Evolutionary conservation across 2,113 vertebrate species (phyloP), one percentile per base, ranked within the genome.

Genomic region (Rhizomys pruinosus): DNA sequence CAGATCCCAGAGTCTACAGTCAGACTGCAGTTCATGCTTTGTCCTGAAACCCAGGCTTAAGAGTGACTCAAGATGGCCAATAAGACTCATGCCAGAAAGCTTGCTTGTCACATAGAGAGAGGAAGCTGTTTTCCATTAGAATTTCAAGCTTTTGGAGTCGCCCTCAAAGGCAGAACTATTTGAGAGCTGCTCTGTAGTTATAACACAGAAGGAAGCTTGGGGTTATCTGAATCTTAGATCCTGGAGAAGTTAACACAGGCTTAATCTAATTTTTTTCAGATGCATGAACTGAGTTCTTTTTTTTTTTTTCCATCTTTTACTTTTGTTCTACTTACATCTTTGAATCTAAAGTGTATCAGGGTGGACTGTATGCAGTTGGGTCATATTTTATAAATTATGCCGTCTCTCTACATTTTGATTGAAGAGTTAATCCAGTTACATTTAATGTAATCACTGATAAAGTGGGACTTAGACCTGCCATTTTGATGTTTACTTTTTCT

Each of bases 261-360:
- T n/a, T 39, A 72, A 13, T 27, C 44, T 19, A 34, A 34, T 7
- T 11, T 22, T 64, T 84, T 68, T 42, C 42, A 72, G 13, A 42
- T 61, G 19, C 0, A 1, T 7, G 16, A n/a, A 39, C 1, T 47
- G 68, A 85, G 42, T n/a, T n/a, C n/a, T n/a, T 19, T 32, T 27
- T 90, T 78, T 27, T 42, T 22, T 86, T 87, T 22, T 72, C 10
- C 5, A 34, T 13, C 16, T 57, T 92, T 69, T 66, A 42, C 61
- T 80, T 94, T 78, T 66, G 66, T 73, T 0, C 34, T 29, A 42
- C 27, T 72, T 91, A 52, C 68, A 16, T 32, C 76, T 96, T 91
- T 92, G 89, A 84, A 64, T 78, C 17, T 42, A 59, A 93, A 78
- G n/a, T 59, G 3, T 78, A 23, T 79, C 37, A 37, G 47, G 0